Evolutionary conservation across 2,888 invertebrate species (phyloP).

Genomic region (Aspidiotus destructor): DNA sequence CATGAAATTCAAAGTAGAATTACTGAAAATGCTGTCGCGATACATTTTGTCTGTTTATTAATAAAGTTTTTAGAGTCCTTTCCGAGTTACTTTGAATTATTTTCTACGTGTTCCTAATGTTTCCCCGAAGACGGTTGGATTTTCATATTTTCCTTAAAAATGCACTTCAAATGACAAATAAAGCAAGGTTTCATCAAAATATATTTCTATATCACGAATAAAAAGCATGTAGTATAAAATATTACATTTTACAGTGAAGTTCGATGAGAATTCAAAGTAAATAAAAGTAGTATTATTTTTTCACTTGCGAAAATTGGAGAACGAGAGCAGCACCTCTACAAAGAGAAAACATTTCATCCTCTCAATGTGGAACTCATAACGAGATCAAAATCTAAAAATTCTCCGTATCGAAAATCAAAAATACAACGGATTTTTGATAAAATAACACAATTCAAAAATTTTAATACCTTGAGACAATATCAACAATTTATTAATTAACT

Average conservation of each 20-base stretch:
- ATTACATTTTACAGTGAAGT: neutral
- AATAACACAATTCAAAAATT: neutral
- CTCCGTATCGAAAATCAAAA: neutral
- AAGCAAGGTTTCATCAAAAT: no score
- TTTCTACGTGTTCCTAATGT: no score
- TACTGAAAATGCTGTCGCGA: no score
- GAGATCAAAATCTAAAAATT: neutral
- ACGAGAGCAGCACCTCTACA: neutral
- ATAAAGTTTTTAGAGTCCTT: no score
- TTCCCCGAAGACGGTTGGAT: no score
- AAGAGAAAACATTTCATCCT: neutral
- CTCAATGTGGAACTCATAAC: neutral
- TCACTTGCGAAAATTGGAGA: neutral
- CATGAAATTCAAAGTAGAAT: no score
- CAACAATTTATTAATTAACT: neutral
- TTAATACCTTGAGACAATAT: neutral
- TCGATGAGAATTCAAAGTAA: neutral
- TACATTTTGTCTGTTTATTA: no score
- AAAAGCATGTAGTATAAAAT: conserved; percentile 9
- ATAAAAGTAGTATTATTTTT: neutral
- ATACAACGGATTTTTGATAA: conserved; percentile 2
- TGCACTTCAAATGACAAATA: no score
- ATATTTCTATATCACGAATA: neutral
- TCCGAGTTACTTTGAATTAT: no score
- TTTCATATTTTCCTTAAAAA: no score